A percentile compares a stretch with the other conserved stretches of the same genome.
phyloP scores from a whole-genome alignment of 2,888 invertebrate genomes.

The Ligdia adustata region DNA sequence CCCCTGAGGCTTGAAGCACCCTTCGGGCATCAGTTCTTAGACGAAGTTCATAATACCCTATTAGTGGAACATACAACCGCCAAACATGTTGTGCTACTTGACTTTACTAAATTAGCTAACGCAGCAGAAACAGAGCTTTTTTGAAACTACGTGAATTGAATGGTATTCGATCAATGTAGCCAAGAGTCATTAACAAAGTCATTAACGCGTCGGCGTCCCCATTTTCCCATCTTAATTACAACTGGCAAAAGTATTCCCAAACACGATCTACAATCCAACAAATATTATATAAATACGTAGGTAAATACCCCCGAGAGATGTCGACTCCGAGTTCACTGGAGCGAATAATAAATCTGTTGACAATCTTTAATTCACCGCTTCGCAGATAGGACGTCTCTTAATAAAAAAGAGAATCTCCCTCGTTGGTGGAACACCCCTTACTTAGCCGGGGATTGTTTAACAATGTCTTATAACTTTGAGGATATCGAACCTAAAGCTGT shows the following conservation, averaged over 20 bases:
- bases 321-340: slow-evolving; percentile 66
- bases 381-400: slow-evolving; percentile 52
- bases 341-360: slow-evolving; percentile 82
- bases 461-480: slow-evolving; percentile 38
- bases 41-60: slow-evolving; percentile 81
- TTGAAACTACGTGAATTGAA: not conserved
- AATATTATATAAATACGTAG: slow-evolving; percentile 52
- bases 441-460: slow-evolving; percentile 38
- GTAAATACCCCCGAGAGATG: slow-evolving; percentile 56
- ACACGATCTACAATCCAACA: slow-evolving; percentile 37
- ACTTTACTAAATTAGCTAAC: slow-evolving; percentile 43
- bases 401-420: slow-evolving; percentile 59
- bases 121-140: not conserved
- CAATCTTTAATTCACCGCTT: slow-evolving; percentile 78
- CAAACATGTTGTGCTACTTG: slow-evolving; percentile 60
- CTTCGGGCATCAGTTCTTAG: slow-evolving; percentile 65
- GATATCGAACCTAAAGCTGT: slow-evolving; percentile 33
- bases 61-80: slow-evolving; percentile 68
- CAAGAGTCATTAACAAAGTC: slow-evolving; percentile 23
- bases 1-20: slow-evolving; percentile 48
- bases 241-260: slow-evolving; percentile 39
- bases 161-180: not conserved
- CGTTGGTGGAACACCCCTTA: slow-evolving; percentile 47
- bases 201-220: slow-evolving; percentile 30
- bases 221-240: slow-evolving; percentile 38